These are phyloP conservation scores for Conger conger DNA, from an alignment of 2,113 vertebrate genomes.

Conservation along the genomic window DNA sequence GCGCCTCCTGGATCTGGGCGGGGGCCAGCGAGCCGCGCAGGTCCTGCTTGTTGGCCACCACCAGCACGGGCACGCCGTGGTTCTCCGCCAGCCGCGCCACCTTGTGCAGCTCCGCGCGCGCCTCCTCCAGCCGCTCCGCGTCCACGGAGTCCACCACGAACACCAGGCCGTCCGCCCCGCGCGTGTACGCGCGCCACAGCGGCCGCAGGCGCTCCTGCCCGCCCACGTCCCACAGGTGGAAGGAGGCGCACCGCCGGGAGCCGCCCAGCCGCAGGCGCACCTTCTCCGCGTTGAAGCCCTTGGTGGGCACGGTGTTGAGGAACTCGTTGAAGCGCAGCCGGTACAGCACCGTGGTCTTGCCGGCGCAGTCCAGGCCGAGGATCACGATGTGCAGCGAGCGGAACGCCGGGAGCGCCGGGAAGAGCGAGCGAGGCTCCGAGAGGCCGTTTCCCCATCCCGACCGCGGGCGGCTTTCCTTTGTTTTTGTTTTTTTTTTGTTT, in stretches of 20 bases:
- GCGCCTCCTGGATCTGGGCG: constrained; percentile 81
- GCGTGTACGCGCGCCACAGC: constrained; percentile 90
- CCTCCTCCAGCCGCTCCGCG: constrained; percentile 88
- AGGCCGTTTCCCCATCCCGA: constrained; percentile 90
- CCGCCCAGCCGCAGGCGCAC: constrained; percentile 82
- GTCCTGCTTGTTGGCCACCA: constrained; percentile 95
- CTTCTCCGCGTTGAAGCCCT: constrained; percentile 92
- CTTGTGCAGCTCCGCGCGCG: constrained; percentile 92
- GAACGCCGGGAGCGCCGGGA: constrained; percentile 82
- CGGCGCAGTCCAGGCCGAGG: constrained; percentile 87
- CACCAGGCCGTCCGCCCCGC: constrained; percentile 89
- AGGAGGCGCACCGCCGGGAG: constrained; percentile 75
- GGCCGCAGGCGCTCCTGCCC: constrained; percentile 93
- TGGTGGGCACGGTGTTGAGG: constrained; percentile 92
- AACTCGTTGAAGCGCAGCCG: constrained; percentile 92
- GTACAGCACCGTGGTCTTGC: constrained; percentile 91
- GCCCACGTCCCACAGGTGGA: constrained; percentile 95
- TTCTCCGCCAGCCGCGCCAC: constrained; percentile 90
- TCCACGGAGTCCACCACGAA: constrained; percentile 96
- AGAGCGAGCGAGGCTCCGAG: constrained; percentile 80
- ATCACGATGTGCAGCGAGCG: constrained; percentile 91
- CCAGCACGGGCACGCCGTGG: constrained; percentile 89
- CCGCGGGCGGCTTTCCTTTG: no score
- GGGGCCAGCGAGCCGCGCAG: constrained; percentile 83
- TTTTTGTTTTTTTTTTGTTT: no score